These are phyloP conservation scores for Coryphaenoides rupestris DNA, from an alignment of 2,113 vertebrate genomes.

Conservation along the genomic window DNA sequence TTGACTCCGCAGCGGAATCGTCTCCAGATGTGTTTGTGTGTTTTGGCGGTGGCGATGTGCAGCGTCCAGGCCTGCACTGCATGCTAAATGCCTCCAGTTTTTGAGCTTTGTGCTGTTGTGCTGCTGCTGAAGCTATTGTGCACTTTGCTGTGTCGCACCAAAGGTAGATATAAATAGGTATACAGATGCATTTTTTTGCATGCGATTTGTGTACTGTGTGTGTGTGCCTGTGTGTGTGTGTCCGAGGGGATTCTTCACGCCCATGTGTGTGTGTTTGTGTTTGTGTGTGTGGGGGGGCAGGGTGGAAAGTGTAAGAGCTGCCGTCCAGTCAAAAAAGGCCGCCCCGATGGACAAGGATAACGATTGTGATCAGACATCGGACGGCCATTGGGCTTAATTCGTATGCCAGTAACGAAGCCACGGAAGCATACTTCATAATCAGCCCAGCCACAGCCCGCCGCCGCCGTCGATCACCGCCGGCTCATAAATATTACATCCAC, in stretches of 20 bases:
- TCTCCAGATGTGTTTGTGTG: slow-evolving; percentile 68
- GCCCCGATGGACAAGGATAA: slow-evolving; percentile 69
- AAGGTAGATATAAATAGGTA: background rate
- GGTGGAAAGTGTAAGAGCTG: slow-evolving; percentile 12
- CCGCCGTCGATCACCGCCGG: slow-evolving; percentile 16
- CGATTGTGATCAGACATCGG: slow-evolving; percentile 60
- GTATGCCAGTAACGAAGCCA: slow-evolving; percentile 60
- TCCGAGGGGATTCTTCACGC: background rate
- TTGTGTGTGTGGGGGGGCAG: no score
- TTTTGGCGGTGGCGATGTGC: slow-evolving; percentile 44
- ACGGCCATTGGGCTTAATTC: slow-evolving; percentile 61
- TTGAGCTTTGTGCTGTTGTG: slow-evolving; percentile 7
- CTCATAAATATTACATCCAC: slow-evolving; percentile 65
- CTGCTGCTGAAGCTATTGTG: background rate
- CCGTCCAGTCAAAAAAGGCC: slow-evolving; percentile 47
- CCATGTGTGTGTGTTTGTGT: slow-evolving; percentile 7
- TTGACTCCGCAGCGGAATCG: slow-evolving; percentile 43
- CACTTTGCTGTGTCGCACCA: slow-evolving; percentile 1
- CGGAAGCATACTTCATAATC: slow-evolving; percentile 53
- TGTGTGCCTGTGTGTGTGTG: slow-evolving; percentile 22
- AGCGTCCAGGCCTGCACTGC: slow-evolving; percentile 21
- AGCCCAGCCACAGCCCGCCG: slow-evolving; percentile 48
- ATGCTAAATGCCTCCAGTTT: slow-evolving; percentile 37
- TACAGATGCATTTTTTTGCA: background rate
- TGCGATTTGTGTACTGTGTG: slow-evolving; percentile 20